Conservation (phyloP, 1,140 invertebrate species). For the Nephila pilipes region DNA sequence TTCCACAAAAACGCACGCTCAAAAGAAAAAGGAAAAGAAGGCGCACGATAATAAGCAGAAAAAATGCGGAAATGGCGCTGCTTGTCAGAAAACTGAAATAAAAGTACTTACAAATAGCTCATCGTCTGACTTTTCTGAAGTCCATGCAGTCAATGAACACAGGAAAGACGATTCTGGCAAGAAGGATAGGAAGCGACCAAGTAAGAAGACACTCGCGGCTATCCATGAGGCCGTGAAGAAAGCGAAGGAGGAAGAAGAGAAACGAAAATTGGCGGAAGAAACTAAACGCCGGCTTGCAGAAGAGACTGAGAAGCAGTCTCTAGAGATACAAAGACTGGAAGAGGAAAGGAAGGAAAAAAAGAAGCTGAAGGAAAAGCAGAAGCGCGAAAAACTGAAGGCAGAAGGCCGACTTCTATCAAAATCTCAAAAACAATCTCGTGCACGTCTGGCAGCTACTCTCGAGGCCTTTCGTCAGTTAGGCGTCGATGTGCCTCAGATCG, state of each 20-base stretch:
- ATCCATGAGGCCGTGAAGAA: conserved; percentile 67
- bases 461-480: conserved; percentile 93
- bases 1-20: not conserved
- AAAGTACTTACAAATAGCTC: conserved; percentile 22
- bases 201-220: conserved; percentile 49
- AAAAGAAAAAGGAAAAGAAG: conserved; percentile 17
- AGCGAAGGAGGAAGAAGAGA: conserved; percentile 90
- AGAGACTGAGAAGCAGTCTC: conserved; percentile 81
- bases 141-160: not conserved
- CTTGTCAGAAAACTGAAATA: not conserved
- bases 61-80: not conserved
- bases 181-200: conserved; percentile 39
- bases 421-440: conserved; percentile 83
- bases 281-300: conserved; percentile 87
- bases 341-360: conserved; percentile 87
- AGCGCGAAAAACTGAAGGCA: conserved; percentile 94
- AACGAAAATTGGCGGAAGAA: conserved; percentile 87
- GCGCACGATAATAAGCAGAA: not conserved
- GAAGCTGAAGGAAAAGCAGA: conserved; percentile 97
- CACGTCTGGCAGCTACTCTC: conserved; percentile 91
- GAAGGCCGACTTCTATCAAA: conserved; percentile 94
- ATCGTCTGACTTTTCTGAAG: conserved; percentile 38
- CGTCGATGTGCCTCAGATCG: conserved; percentile 86
- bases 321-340: conserved; percentile 86
- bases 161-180: not conserved